A percentile compares a stretch with the other conserved stretches of the same genome.
phyloP scores from a whole-genome alignment of 2,113 vertebrate genomes.

The Ginglymostoma cirratum region DNA sequence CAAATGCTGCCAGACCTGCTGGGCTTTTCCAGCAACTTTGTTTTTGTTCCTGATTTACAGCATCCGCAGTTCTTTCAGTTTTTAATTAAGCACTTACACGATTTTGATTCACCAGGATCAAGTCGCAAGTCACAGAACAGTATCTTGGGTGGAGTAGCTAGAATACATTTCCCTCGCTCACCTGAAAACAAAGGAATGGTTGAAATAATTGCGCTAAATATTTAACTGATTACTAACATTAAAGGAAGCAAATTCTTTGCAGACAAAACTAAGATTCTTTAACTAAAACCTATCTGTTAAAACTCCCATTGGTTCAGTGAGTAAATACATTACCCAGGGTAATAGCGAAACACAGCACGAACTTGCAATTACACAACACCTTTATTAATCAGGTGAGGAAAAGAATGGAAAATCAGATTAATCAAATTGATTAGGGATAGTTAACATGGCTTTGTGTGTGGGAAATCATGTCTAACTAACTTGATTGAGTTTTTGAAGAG shows the following conservation, averaged over 20 bases:
- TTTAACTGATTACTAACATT: not conserved
- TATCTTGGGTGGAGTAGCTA: constrained; percentile 95
- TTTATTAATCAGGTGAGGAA: too few species aligned
- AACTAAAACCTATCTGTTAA: not conserved
- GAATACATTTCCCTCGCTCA: constrained; percentile 90
- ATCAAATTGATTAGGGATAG: too few species aligned
- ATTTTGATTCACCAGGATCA: constrained; percentile 91
- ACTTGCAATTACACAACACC: not conserved
- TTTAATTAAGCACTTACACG: constrained; percentile 52
- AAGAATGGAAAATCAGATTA: too few species aligned
- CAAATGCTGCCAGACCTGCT: too few species aligned
- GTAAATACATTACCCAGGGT: not conserved
- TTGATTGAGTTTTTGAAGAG: too few species aligned
- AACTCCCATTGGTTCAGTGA: not conserved
- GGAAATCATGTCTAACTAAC: too few species aligned
- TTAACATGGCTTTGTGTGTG: too few species aligned
- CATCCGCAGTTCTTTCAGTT: too few species aligned
- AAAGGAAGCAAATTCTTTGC: not conserved
- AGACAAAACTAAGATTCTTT: not conserved
- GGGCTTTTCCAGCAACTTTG: too few species aligned
- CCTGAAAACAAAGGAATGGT: constrained; percentile 54
- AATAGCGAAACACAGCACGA: not conserved
- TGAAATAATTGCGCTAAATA: not conserved
- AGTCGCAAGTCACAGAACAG: constrained; percentile 91
- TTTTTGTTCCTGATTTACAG: too few species aligned